phyloP scores from a whole-genome alignment of 2,888 invertebrate genomes.

The Helleia helle region DNA sequence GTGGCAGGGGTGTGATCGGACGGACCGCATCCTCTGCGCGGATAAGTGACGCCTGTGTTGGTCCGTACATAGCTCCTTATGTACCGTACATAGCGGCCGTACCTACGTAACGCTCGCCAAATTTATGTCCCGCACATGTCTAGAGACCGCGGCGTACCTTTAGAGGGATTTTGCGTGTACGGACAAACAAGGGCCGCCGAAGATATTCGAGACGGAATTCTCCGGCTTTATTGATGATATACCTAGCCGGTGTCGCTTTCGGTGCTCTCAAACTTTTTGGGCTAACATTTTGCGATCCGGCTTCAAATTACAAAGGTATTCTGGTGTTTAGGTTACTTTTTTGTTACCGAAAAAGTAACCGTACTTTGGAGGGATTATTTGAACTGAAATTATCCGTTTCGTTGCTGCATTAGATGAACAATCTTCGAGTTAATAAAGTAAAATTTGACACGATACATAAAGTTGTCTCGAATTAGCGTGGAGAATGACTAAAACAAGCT shows the following conservation, averaged over 20 bases:
- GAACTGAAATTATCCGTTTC: no score
- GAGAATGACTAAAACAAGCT: constrained; percentile 37
- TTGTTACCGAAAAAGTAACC: no score
- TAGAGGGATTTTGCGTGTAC: constrained; percentile 73
- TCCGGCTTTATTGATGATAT: constrained; percentile 64
- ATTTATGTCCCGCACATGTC: constrained; percentile 75
- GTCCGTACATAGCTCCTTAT: constrained; percentile 62
- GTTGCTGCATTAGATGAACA: no score
- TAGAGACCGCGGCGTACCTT: constrained; percentile 72
- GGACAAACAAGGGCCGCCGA: constrained; percentile 52
- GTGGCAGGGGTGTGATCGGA: constrained; percentile 56
- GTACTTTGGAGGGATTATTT: no score
- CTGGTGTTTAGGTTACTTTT: neutral
- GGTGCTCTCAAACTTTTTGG: constrained; percentile 13
- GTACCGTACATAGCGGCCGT: constrained; percentile 64
- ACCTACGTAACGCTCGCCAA: constrained; percentile 70
- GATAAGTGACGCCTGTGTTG: constrained; percentile 74
- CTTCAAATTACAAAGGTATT: neutral
- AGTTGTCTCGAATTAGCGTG: neutral
- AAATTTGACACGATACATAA: neutral
- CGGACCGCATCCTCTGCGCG: constrained; percentile 72
- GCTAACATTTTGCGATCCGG: constrained; percentile 2
- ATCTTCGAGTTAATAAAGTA: no score
- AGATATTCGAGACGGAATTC: constrained; percentile 66
- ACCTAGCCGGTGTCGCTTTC: constrained; percentile 26